Base-by-base conservation (phyloP, 2,888 invertebrate genomes). In the Agrotis puta region DNA sequence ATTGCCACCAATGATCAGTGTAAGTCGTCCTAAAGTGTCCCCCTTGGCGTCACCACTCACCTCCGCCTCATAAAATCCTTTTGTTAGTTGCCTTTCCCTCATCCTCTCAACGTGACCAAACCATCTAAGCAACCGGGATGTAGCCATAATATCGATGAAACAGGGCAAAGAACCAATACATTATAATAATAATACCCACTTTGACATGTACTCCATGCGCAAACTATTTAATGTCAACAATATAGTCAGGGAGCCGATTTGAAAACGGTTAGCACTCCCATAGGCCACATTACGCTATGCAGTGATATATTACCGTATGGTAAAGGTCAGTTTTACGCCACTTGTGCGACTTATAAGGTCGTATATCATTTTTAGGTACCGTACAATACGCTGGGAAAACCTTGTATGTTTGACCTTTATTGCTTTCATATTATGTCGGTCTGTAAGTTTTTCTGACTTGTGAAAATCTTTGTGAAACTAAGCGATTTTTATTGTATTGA, bases 221-320 rank as follows among this genome's bases (percentile, higher is more conserved):
- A 57, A 76, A 69, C 56, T 64, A 79, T 57, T 51, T 27, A 71
- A 82, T 83, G 80, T 82, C 83, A 83, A 74, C 64, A 53, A 43
- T n/a, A 13, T 67, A 65, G 69, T 56, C 54, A 58, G 64, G 57
- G 67, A 69, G 79, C 66, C 77, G 77, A 74, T 83, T 79, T 69
- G 80, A 71, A 85, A 83, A 61, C 74, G 74, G 74, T 82, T 74
- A 85, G 80, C 82, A 79, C 71, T 85, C 83, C 85, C 83, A 58
- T 69, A 83, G 80, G 83, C n/a, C 74, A 57, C 70, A 83, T 85
- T 80, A 85, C 67, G 54, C 71, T 63, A 66, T 63, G 61, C 53
- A 63, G 69, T 84, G 79, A 83, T 76, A 79, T 84, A 83, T 83
- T 71, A 65, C 64, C 65, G 18, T 69, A 79, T 69, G 62, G 70